Percentiles rank a stretch among this genome's conserved stretches.
phyloP scores from a whole-genome alignment of 1,140 invertebrate genomes.

The Temnothorax nylanderi region DNA sequence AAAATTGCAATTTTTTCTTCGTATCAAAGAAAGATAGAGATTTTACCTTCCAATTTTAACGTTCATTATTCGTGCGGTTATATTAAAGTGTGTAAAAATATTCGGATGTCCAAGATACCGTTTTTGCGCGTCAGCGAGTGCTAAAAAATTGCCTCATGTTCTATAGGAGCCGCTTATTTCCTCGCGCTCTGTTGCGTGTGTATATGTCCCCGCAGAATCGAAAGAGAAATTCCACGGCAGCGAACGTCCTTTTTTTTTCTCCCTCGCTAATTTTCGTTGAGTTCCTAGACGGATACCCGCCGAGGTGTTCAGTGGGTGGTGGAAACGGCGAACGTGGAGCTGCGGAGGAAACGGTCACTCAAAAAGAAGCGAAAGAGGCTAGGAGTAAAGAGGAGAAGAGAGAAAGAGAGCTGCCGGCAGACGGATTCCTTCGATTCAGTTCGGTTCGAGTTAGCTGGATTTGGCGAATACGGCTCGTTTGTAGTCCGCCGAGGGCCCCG shows the following conservation, averaged over 20 bases:
- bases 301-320: conserved; percentile 64
- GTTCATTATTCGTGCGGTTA: neutral
- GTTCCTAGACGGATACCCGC: conserved; percentile 52
- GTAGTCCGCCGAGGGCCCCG: conserved; percentile 76
- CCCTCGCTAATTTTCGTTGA: conserved; percentile 67
- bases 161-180: conserved; percentile 44
- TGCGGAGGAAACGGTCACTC: conserved; percentile 32
- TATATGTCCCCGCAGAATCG: conserved; percentile 3
- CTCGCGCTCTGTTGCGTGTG: neutral
- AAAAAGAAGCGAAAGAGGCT: conserved; percentile 21
- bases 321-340: conserved; percentile 30
- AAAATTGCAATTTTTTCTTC: neutral
- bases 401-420: conserved; percentile 58
- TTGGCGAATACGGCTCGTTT: conserved; percentile 82
- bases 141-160: conserved; percentile 32
- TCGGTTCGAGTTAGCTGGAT: conserved; percentile 82
- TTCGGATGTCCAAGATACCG: neutral
- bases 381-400: conserved; percentile 41
- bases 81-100: conserved; percentile 15
- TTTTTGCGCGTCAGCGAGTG: neutral
- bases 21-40: neutral
- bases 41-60: neutral
- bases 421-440: conserved; percentile 82
- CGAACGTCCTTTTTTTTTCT: conserved; percentile 50
- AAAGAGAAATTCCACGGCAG: conserved; percentile 62